Percentiles rank a stretch among this genome's conserved stretches.
These are phyloP conservation scores for Drosophila mulleri DNA, from an alignment of 2,888 invertebrate species.

Conservation along the genomic window DNA sequence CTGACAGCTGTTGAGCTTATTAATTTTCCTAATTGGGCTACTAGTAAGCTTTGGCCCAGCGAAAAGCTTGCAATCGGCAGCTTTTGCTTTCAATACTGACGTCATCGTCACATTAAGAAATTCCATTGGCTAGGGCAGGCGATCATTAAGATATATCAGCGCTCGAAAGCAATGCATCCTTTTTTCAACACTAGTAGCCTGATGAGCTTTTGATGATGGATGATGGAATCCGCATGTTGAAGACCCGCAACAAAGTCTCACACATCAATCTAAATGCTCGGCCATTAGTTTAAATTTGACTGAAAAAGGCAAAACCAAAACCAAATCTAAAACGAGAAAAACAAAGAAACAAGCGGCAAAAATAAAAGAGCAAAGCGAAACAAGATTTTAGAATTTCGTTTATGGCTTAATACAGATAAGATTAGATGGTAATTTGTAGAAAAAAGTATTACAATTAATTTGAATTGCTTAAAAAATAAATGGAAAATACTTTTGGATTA, in stretches of 20 bases:
- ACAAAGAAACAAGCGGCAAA: neutral
- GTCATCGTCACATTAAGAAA: slow-evolving; percentile 36
- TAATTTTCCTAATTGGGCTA: slow-evolving; percentile 48
- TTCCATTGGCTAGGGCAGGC: neutral
- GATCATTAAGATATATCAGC: slow-evolving; percentile 42
- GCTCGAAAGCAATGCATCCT: slow-evolving; percentile 10
- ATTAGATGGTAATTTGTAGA: neutral
- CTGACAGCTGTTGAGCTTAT: slow-evolving; percentile 51
- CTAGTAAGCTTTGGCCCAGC: slow-evolving; percentile 15
- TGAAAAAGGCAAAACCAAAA: neutral
- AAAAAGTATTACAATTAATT: neutral
- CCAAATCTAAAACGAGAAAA: neutral
- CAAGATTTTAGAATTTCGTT: neutral
- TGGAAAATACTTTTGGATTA: neutral
- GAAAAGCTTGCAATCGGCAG: slow-evolving; percentile 28
- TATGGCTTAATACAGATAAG: neutral
- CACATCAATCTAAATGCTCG: slow-evolving; percentile 29
- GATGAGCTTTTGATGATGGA: slow-evolving; percentile 60
- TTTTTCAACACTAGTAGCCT: slow-evolving; percentile 51
- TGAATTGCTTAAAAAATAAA: neutral
- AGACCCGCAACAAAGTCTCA: slow-evolving; percentile 27
- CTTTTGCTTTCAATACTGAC: slow-evolving; percentile 35
- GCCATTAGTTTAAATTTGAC: slow-evolving; percentile 22
- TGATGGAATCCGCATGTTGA: neutral
- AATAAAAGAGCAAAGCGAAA: slow-evolving; percentile 2